Evolutionary conservation across 2,113 vertebrate genomes (phyloP).

Genomic region (Lycaon pictus): DNA sequence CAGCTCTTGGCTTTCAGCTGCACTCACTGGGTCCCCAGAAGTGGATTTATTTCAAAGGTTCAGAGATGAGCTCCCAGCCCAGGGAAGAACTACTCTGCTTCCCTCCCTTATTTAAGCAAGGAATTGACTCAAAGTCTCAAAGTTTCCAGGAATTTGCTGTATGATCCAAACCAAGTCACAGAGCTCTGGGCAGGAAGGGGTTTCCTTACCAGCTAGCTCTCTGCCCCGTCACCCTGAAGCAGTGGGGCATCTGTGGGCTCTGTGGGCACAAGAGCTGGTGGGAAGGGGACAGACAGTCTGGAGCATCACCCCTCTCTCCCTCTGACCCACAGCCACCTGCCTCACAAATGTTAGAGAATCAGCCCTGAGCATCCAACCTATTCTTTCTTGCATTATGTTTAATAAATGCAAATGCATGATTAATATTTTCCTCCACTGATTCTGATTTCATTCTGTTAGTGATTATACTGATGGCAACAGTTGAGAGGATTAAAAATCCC

Average conservation of each 20-base stretch:
- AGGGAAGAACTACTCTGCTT: background rate
- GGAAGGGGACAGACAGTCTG: background rate
- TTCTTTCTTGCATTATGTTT: slow-evolving; percentile 65
- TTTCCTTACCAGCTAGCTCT: background rate
- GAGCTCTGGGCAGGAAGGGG: background rate
- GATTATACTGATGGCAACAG: slow-evolving; percentile 80
- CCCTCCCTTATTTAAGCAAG: background rate
- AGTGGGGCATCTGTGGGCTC: background rate
- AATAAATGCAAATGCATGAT: slow-evolving; percentile 80
- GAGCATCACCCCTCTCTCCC: background rate
- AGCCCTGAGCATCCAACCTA: slow-evolving; percentile 50
- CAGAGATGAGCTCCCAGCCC: background rate
- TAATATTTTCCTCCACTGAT: slow-evolving; percentile 83
- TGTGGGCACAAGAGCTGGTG: background rate
- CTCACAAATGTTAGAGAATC: slow-evolving; percentile 51
- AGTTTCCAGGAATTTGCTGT: background rate
- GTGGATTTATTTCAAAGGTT: background rate
- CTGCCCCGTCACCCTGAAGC: background rate
- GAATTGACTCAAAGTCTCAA: background rate
- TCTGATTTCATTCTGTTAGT: slow-evolving; percentile 83
- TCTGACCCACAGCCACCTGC: slow-evolving; percentile 32
- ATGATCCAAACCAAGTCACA: background rate
- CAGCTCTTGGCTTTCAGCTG: background rate
- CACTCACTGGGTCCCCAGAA: background rate
- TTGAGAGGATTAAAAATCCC: slow-evolving; percentile 82